phyloP scores from a whole-genome alignment of 2,888 invertebrate species.

The Eupithecia abbreviata region DNA sequence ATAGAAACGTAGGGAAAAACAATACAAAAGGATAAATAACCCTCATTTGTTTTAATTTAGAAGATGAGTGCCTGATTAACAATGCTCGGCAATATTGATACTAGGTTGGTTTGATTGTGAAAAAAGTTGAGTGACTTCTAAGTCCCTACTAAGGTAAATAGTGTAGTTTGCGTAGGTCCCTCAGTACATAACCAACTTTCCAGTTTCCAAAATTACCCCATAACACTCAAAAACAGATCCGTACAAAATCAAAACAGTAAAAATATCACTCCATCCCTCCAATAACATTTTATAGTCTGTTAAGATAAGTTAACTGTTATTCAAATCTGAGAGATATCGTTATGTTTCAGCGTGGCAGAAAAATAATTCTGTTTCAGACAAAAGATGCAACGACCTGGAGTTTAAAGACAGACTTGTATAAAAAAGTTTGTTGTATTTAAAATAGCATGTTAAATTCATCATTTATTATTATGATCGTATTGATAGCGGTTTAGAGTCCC shows the following conservation, averaged over 20 bases:
- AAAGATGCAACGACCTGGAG: conserved; percentile 50
- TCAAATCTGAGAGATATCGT: conserved; percentile 43
- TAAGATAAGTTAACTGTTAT: conserved; percentile 55
- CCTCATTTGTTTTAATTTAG: neutral
- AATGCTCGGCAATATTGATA: neutral
- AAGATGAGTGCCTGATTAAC: neutral
- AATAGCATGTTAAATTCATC: neutral
- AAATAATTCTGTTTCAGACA: conserved; percentile 48
- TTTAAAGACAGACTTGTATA: conserved; percentile 37
- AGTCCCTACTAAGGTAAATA: too few relatives aligned
- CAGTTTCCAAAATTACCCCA: neutral
- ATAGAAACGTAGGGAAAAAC: too few relatives aligned
- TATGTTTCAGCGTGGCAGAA: conserved; percentile 24
- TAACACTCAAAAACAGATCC: neutral
- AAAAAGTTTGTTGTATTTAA: conserved; percentile 17
- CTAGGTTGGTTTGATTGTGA: neutral
- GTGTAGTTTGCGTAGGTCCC: too few relatives aligned
- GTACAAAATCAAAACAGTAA: conserved; percentile 45
- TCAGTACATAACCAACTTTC: too few relatives aligned
- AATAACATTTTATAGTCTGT: conserved; percentile 64
- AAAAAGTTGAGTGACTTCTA: neutral
- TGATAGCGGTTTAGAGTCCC: neutral
- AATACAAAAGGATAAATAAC: too few relatives aligned
- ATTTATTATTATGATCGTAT: neutral
- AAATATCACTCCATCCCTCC: conserved; percentile 42